Evolutionary conservation across 2,797 vertebrate species (phyloP).

Genomic region (Fratercula arctica): DNA sequence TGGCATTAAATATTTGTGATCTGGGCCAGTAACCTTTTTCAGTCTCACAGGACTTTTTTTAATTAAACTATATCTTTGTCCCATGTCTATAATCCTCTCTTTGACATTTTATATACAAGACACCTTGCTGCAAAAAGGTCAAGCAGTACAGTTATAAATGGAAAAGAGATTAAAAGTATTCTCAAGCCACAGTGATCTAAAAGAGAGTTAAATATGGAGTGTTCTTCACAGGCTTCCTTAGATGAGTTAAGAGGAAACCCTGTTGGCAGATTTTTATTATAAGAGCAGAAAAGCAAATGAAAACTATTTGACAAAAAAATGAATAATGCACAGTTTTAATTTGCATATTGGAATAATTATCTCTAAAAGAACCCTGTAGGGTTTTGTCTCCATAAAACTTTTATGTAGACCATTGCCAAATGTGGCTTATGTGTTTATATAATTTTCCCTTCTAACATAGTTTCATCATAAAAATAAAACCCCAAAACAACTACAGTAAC

Average conservation of each 20-base stretch:
- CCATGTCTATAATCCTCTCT: constrained; percentile 83
- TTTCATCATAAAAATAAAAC: constrained; percentile 67
- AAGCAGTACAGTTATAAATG: constrained; percentile 86
- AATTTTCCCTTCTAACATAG: constrained; percentile 64
- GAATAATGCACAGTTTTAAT: constrained; percentile 67
- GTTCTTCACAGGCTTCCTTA: constrained; percentile 75
- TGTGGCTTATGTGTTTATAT: constrained; percentile 40
- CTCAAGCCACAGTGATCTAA: constrained; percentile 81
- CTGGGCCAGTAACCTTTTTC: constrained; percentile 84
- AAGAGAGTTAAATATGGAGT: constrained; percentile 79
- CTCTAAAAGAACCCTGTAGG: constrained; percentile 38
- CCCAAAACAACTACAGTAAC: constrained; percentile 41
- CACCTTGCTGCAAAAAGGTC: constrained; percentile 85
- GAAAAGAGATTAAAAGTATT: constrained; percentile 86
- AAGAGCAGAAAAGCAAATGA: constrained; percentile 69
- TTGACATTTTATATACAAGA: constrained; percentile 87
- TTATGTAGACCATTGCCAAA: constrained; percentile 40
- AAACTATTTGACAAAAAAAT: constrained; percentile 70
- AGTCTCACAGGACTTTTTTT: constrained; percentile 83
- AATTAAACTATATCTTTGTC: constrained; percentile 87
- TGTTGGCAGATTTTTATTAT: constrained; percentile 75
- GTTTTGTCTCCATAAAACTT: constrained; percentile 53
- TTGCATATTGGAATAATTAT: constrained; percentile 64
- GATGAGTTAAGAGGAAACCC: constrained; percentile 70
- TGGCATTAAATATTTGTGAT: constrained; percentile 88